Evolutionary conservation across 2,888 invertebrate species (phyloP).

Genomic region (Blastobasis lacticolella): DNA sequence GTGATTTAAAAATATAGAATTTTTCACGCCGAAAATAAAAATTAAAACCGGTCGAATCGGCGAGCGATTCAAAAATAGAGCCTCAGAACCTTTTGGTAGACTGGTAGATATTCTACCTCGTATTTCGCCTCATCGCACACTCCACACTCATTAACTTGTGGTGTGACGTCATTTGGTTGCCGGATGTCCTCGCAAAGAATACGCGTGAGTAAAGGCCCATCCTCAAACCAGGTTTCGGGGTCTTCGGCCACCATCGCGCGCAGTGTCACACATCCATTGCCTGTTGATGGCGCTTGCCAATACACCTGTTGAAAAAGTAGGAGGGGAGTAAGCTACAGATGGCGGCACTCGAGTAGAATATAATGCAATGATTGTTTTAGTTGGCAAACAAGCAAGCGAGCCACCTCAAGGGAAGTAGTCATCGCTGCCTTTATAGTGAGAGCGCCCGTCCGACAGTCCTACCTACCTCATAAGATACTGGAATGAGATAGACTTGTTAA

Average conservation of each 20-base stretch:
- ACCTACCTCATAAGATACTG: too few species aligned
- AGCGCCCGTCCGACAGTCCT: too few species aligned
- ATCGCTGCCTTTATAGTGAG: too few species aligned
- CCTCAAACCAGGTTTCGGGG: conserved; percentile 55
- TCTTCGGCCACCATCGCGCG: conserved; percentile 60
- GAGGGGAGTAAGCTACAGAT: too few species aligned
- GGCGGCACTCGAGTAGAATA: too few species aligned
- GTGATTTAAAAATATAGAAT: too few species aligned
- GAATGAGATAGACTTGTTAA: too few species aligned
- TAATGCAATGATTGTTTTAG: too few species aligned
- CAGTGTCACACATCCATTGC: conserved; percentile 54
- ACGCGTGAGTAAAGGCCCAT: conserved; percentile 46
- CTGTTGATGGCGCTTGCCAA: conserved; percentile 59
- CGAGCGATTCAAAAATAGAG: background rate
- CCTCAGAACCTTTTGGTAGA: background rate
- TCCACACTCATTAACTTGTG: conserved; percentile 49
- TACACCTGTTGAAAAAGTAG: conserved; percentile 34
- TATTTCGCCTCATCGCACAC: conserved; percentile 65
- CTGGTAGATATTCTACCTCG: conserved; percentile 33
- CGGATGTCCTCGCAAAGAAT: conserved; percentile 54
- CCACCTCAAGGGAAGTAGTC: too few species aligned
- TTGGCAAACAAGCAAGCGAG: too few species aligned
- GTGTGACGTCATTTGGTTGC: conserved; percentile 57
- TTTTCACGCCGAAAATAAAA: too few species aligned
- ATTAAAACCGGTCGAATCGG: background rate